Conservation (phyloP, 2,113 vertebrate species). For the Dascyllus trimaculatus region DNA sequence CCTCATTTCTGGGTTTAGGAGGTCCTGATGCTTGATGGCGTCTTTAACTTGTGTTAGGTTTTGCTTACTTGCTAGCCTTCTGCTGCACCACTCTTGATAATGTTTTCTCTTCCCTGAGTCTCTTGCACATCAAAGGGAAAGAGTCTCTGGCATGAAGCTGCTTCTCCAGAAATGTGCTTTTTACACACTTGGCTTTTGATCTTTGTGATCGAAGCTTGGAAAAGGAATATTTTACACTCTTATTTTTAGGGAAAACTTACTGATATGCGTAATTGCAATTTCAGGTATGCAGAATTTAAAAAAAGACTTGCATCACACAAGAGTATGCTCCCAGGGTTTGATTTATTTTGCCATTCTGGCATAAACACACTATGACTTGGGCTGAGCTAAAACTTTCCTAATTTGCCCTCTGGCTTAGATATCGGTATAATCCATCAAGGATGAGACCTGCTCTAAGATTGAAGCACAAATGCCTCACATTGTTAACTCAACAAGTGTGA, state of each 20-base stretch:
- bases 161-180: constrained; percentile 57
- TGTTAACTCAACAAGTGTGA: not conserved
- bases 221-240: constrained; percentile 29
- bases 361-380: not conserved
- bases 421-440: no score
- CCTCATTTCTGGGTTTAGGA: constrained; percentile 71
- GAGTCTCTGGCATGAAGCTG: constrained; percentile 51
- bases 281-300: constrained; percentile 11
- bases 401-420: not conserved
- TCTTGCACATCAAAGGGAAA: constrained; percentile 71
- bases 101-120: constrained; percentile 65
- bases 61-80: constrained; percentile 51
- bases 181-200: constrained; percentile 60
- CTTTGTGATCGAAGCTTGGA: constrained; percentile 38
- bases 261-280: constrained; percentile 24
- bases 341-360: not conserved
- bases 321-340: not conserved
- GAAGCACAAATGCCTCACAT: no score
- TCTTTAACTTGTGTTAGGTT: constrained; percentile 62
- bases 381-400: not conserved
- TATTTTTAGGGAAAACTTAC: constrained; percentile 23
- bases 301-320: not conserved
- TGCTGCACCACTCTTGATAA: constrained; percentile 62
- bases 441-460: no score
- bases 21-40: constrained; percentile 66